These are phyloP conservation scores for Discoglossus pictus DNA, from an alignment of 2,797 vertebrate species.

Conservation along the genomic window DNA sequence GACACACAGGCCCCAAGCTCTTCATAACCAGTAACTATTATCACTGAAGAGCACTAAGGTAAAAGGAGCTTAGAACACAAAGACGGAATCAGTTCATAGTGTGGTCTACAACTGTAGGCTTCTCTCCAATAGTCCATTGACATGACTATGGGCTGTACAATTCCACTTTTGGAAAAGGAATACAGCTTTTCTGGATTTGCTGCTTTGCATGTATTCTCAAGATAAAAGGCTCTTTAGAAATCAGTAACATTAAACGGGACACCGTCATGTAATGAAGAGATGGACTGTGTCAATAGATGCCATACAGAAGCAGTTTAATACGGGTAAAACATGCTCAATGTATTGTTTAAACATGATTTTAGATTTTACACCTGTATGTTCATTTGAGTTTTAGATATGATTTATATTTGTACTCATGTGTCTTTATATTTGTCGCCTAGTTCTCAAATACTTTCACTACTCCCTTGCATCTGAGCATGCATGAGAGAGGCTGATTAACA, in stretches of 20 bases:
- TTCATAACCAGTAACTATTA: slow-evolving; percentile 70
- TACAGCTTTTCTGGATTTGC: slow-evolving; percentile 16
- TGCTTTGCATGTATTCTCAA: slow-evolving; percentile 15
- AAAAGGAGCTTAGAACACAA: slow-evolving; percentile 58
- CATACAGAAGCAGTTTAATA: too few species aligned
- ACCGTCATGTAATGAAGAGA: too few species aligned
- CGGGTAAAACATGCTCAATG: too few species aligned
- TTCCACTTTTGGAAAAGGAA: slow-evolving; percentile 36
- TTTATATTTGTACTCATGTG: too few species aligned
- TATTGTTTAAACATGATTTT: too few species aligned
- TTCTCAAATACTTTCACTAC: too few species aligned
- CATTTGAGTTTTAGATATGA: too few species aligned
- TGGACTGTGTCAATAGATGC: too few species aligned
- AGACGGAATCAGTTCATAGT: slow-evolving; percentile 53
- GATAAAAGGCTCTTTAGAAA: slow-evolving; percentile 6
- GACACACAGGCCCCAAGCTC: slow-evolving; percentile 65
- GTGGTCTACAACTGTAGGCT: slow-evolving; percentile 50
- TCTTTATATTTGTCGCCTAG: too few species aligned
- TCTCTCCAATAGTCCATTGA: slow-evolving; percentile 46
- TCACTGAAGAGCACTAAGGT: slow-evolving; percentile 53
- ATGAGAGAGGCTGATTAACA: too few species aligned
- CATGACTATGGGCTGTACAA: slow-evolving; percentile 16
- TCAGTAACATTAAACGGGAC: slow-evolving; percentile 1
- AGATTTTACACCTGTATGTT: too few species aligned
- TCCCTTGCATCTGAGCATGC: too few species aligned